Conservation (phyloP, 1,140 invertebrate species). For the Danaus melanippus region DNA sequence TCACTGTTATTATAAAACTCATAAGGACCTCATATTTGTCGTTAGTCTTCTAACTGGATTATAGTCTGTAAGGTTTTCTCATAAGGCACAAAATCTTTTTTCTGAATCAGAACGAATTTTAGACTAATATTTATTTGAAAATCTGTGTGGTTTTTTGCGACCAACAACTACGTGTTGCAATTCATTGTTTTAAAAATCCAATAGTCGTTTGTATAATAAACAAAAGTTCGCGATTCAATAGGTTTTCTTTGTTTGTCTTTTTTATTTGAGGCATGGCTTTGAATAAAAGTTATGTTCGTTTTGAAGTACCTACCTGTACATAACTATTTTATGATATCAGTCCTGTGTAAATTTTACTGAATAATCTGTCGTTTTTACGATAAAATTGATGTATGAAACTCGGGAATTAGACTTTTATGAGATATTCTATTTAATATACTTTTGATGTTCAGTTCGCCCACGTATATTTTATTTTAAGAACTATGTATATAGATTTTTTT, state of each 20-base stretch:
- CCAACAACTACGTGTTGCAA: background rate
- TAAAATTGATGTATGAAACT: too few species aligned
- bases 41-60: too few species aligned
- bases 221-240: constrained; percentile 10
- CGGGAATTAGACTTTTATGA: too few species aligned
- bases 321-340: constrained; percentile 14
- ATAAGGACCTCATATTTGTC: constrained; percentile 11
- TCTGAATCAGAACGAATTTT: too few species aligned
- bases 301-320: constrained; percentile 6
- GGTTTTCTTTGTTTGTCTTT: constrained; percentile 12
- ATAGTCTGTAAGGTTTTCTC: too few species aligned
- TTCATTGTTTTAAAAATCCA: background rate
- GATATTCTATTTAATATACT: too few species aligned
- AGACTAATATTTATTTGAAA: too few species aligned
- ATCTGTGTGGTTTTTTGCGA: too few species aligned
- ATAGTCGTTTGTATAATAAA: constrained; percentile 9
- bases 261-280: constrained; percentile 13
- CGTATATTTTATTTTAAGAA: too few species aligned
- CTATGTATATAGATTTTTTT: too few species aligned
- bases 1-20: constrained; percentile 19
- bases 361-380: constrained; percentile 2
- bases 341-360: constrained; percentile 13
- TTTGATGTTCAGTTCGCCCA: too few species aligned
- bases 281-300: constrained; percentile 12
- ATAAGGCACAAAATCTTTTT: too few species aligned